These are phyloP conservation scores for Boloria selene DNA, from an alignment of 2,888 invertebrate genomes.

Conservation along the genomic window DNA sequence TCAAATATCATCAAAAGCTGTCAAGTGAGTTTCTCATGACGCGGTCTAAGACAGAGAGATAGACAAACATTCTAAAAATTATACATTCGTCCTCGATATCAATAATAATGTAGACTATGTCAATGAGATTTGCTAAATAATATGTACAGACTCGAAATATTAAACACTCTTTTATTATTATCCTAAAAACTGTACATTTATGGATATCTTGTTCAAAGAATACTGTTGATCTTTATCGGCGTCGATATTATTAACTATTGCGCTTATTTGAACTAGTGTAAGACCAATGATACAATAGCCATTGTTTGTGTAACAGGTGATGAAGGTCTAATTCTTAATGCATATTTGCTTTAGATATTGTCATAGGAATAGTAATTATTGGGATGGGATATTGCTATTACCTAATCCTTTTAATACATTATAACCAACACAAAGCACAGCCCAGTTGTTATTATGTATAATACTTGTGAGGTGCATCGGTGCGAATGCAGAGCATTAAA, in stretches of 20 bases:
- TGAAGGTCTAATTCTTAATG: conserved; percentile 29
- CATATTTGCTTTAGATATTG: conserved; percentile 17
- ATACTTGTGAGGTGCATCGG: no score
- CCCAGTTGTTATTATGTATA: no score
- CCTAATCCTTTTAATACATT: background rate
- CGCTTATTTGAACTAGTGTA: conserved; percentile 34
- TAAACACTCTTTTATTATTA: background rate
- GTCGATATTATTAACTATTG: conserved; percentile 36
- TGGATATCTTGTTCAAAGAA: conserved; percentile 2
- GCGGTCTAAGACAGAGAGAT: no score
- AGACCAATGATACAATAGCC: conserved; percentile 37
- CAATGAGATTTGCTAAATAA: no score
- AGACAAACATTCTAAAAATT: no score
- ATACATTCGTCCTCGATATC: no score
- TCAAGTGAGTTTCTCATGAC: no score
- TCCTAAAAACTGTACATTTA: background rate
- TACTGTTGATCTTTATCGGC: conserved; percentile 33
- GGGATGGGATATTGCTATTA: conserved; percentile 4
- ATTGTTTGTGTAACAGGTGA: conserved; percentile 42
- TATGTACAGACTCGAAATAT: no score
- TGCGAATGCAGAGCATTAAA: no score
- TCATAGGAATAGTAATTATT: conserved; percentile 14
- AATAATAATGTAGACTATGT: no score
- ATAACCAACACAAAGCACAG: no score
- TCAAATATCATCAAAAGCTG: no score